Percentiles rank a stretch among this genome's conserved stretches.
Evolutionary conservation across 2,797 vertebrate species (phyloP).

Genomic region (Pangasius djambal): DNA sequence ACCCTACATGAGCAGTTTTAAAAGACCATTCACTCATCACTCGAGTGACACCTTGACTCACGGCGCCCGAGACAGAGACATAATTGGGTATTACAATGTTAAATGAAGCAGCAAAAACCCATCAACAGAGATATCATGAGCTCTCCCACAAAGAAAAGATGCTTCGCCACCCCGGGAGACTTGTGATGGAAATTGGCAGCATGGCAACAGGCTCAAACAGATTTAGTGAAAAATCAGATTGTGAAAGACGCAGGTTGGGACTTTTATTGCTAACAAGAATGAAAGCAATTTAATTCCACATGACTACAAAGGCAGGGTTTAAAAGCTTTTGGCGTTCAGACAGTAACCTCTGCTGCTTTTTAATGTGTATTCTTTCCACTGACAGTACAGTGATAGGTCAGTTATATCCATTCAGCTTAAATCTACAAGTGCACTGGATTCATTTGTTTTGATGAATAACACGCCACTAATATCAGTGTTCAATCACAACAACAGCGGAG

Average conservation of each 20-base stretch:
- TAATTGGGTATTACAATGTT: slow-evolving; percentile 69
- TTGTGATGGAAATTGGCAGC: slow-evolving; percentile 46
- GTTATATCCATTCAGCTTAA: background rate
- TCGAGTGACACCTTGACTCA: slow-evolving; percentile 57
- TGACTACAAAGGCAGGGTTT: background rate
- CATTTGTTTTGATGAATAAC: background rate
- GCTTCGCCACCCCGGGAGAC: slow-evolving; percentile 51
- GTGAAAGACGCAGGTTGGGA: slow-evolving; percentile 18
- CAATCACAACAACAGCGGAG: background rate
- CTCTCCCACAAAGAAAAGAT: slow-evolving; percentile 51
- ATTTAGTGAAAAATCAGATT: slow-evolving; percentile 31
- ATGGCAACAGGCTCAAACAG: slow-evolving; percentile 33
- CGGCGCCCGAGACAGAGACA: slow-evolving; percentile 63
- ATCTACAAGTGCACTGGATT: too few species aligned
- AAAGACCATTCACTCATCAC: slow-evolving; percentile 57
- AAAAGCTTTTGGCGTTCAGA: background rate
- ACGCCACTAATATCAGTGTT: background rate
- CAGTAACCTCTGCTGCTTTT: background rate
- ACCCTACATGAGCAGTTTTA: slow-evolving; percentile 47
- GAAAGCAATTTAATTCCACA: slow-evolving; percentile 49
- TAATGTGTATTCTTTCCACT: background rate
- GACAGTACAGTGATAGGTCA: background rate
- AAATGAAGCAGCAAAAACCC: slow-evolving; percentile 71
- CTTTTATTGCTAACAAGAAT: slow-evolving; percentile 49
- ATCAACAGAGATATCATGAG: slow-evolving; percentile 65